These are phyloP conservation scores for Idaea dimidiata DNA, from an alignment of 2,888 invertebrate species.

Conservation along the genomic window DNA sequence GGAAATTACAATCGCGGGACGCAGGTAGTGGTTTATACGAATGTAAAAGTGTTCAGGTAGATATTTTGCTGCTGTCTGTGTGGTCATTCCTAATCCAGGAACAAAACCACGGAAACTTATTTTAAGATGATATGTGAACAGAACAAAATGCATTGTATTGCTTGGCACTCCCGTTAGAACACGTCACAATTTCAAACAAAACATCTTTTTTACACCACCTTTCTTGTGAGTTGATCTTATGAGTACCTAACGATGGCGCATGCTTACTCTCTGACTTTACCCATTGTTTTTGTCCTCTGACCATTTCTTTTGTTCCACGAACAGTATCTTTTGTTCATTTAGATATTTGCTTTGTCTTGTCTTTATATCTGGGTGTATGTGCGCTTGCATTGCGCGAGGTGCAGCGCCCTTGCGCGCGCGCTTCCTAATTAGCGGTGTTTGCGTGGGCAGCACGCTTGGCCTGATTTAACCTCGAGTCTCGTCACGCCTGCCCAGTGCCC, in stretches of 20 bases:
- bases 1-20: no score
- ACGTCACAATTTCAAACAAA: slow-evolving; percentile 47
- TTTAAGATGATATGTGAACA: slow-evolving; percentile 11
- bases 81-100: background rate
- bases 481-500: slow-evolving; percentile 51
- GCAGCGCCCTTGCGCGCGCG: slow-evolving; percentile 72
- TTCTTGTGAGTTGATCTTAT: slow-evolving; percentile 42
- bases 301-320: slow-evolving; percentile 57
- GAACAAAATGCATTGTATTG: slow-evolving; percentile 22
- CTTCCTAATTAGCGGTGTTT: slow-evolving; percentile 71
- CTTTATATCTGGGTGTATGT: slow-evolving; percentile 41
- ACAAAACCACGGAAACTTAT: slow-evolving; percentile 16
- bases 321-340: slow-evolving; percentile 50
- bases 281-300: slow-evolving; percentile 53
- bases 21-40: no score
- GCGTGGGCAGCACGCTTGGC: slow-evolving; percentile 58
- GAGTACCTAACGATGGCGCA: slow-evolving; percentile 38
- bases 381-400: slow-evolving; percentile 47
- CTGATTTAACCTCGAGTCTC: slow-evolving; percentile 63
- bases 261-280: slow-evolving; percentile 39
- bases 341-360: slow-evolving; percentile 46
- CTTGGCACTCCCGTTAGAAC: slow-evolving; percentile 35
- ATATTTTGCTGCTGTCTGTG: background rate
- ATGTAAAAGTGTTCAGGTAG: background rate
- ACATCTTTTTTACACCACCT: slow-evolving; percentile 55